These are phyloP conservation scores for Stichopus chloronotus DNA, from an alignment of 35 echinoderm and acorn worm genomes.

Conservation along the genomic window DNA sequence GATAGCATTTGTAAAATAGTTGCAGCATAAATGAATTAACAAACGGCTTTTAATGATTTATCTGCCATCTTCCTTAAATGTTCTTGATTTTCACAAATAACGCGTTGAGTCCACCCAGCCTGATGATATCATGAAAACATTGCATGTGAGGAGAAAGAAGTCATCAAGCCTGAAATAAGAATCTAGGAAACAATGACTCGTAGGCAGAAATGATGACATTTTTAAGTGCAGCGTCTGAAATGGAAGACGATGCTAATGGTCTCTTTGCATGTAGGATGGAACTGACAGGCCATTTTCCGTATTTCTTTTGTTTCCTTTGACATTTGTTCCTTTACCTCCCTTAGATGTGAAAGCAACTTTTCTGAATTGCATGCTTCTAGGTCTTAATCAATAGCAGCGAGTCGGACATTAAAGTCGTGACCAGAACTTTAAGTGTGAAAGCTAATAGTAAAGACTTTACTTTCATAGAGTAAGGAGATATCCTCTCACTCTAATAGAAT, in stretches of 20 bases:
- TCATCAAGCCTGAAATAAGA: no score
- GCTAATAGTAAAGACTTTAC: no score
- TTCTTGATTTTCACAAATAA: no score
- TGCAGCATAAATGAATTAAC: no score
- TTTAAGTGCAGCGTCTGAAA: neutral
- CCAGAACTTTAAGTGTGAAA: no score
- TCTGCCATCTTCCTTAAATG: no score
- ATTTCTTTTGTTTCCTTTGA: neutral
- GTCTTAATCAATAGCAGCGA: neutral
- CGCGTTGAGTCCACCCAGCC: no score
- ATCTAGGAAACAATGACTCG: neutral
- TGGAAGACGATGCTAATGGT: constrained; percentile 3
- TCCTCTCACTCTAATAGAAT: neutral
- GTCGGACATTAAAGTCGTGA: no score
- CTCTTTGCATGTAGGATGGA: neutral
- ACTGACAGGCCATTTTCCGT: neutral
- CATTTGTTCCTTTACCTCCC: neutral
- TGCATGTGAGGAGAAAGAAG: no score
- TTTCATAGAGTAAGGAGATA: neutral
- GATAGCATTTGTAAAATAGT: no score
- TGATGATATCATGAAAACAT: no score
- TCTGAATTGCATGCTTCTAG: neutral
- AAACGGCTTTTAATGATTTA: no score
- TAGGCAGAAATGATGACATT: neutral
- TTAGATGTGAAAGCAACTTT: neutral